Evolutionary conservation across 2,888 invertebrate species (phyloP).

Genomic region (Eilema caniola): DNA sequence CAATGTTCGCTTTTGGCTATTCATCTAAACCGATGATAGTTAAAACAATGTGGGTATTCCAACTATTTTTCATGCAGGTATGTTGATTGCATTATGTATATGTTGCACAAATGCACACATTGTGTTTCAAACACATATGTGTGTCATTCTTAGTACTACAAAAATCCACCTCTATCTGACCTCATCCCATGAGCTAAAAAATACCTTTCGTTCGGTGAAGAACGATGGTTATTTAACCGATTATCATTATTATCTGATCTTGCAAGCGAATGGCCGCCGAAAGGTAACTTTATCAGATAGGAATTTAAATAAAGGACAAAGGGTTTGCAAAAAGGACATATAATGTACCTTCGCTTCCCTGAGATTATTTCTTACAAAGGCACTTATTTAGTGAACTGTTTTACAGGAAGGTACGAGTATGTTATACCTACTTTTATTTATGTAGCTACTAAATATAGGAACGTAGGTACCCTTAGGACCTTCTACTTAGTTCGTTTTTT

Average conservation of each 20-base stretch:
- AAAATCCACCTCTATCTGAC: neutral
- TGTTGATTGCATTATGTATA: too few species aligned
- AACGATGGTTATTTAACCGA: neutral
- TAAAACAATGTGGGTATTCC: too few species aligned
- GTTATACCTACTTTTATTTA: too few species aligned
- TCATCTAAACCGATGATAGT: too few species aligned
- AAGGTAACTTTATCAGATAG: neutral
- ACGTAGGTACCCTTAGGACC: too few species aligned
- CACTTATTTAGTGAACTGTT: neutral
- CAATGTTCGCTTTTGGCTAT: too few species aligned
- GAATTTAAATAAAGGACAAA: neutral
- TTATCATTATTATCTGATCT: too few species aligned
- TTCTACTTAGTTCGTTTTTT: too few species aligned
- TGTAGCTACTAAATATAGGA: too few species aligned
- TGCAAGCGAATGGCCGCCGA: neutral
- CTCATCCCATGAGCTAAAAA: neutral
- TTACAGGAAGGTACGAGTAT: neutral
- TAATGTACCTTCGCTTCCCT: neutral
- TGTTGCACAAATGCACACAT: too few species aligned
- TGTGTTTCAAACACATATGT: too few species aligned
- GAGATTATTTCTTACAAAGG: neutral
- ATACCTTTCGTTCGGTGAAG: neutral
- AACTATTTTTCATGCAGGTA: too few species aligned
- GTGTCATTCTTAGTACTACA: neutral
- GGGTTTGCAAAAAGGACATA: neutral